Evolutionary conservation across 2,797 vertebrate species (phyloP), one percentile per base, ranked within the genome.

Genomic region (Phalloptychus januarius): DNA sequence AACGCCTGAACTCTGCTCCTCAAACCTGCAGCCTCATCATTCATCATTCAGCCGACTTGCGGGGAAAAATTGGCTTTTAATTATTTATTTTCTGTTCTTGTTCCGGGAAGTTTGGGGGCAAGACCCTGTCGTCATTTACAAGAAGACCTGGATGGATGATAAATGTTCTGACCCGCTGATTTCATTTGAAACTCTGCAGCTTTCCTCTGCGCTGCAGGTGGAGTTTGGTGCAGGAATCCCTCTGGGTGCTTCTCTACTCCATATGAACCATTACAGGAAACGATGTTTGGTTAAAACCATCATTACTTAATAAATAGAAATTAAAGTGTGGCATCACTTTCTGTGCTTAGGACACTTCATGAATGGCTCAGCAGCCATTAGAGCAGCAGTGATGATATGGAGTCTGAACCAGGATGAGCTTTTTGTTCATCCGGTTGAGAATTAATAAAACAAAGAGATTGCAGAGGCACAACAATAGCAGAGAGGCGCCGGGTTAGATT

Each of bases 1-100:
- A 65, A 69, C 25, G 36, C 40, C 25, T 79, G 80, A 80, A 75
- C 79, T 83, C 63, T 63, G 71, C 78, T 84, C 48, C 12, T 45
- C 15, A 0, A 45, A 7, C 25, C 75, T 10, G 11, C 73, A 45
- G 38, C 33, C 18, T 83, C 74, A 50, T 81, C 79, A 80, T 91
- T 86, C 76, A 87, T 90, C 87, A 89, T 88, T 88, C 76, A 83
- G 76, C 71, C 79, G 69, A 12, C 67, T 84, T 75, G 25, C 61
- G 74, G 83, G 75, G 89, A 84, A 86, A 84, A 86, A 90, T 74
- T 56, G 74, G 13, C 63, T 72, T 86, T 89, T 89, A 89, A 91
- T 90, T 83, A 89, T 91, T 91, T 89, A 91, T 91, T 90, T 85
- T 79, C 75, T 33, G 54, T 8, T 80, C 69, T 67, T 90, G 87